A percentile compares a stretch with the other conserved stretches of the same genome.
phyloP scores from a whole-genome alignment of 2,797 vertebrate genomes.

The Molossus alvarezi region DNA sequence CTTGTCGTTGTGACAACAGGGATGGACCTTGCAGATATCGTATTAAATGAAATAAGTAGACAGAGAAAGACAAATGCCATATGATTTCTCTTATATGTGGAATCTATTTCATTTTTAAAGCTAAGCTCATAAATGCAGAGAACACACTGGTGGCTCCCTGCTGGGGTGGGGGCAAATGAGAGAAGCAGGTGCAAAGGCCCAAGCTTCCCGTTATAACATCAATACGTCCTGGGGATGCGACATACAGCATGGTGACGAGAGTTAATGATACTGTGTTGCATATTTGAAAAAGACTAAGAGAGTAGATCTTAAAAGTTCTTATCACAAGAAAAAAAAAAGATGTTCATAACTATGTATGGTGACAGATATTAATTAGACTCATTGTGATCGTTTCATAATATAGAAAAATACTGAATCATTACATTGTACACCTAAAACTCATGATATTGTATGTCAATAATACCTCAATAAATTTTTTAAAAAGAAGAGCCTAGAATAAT shows the following conservation, averaged over 20 bases:
- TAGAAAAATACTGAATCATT: neutral
- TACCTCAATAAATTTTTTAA: neutral
- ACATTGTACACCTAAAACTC: neutral
- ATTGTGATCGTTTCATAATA: neutral
- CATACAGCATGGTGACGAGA: neutral
- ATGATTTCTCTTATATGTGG: neutral
- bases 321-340: neutral
- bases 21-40: neutral
- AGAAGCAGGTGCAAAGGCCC: neutral
- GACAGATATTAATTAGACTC: neutral
- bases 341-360: neutral
- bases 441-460: neutral
- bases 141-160: neutral
- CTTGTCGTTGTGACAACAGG: neutral
- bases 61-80: neutral
- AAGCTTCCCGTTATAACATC: neutral
- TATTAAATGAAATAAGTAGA: neutral
- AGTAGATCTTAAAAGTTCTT: conserved; percentile 4
- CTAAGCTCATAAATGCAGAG: neutral
- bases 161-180: neutral
- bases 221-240: neutral
- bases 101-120: neutral
- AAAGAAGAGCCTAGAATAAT: neutral
- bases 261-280: neutral
- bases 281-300: neutral